These are phyloP conservation scores for Lepas anatifera DNA, from an alignment of 2,888 invertebrate species.

Conservation along the genomic window DNA sequence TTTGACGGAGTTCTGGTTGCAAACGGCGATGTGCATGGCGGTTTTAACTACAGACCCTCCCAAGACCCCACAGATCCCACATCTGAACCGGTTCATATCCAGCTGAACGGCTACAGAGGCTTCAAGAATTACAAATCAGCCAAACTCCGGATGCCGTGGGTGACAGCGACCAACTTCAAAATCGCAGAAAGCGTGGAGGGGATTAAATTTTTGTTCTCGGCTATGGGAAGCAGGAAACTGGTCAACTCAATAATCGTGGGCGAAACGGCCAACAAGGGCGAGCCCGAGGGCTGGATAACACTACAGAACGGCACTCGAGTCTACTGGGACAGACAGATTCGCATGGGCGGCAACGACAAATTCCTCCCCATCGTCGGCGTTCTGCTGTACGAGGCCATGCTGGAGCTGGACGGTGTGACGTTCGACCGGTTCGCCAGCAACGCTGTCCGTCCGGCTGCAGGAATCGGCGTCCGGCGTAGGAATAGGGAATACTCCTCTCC, in stretches of 20 bases:
- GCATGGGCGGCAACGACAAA: conserved; percentile 3
- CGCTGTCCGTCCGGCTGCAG: not conserved
- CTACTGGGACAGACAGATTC: conserved; percentile 6
- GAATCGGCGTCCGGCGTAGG: not conserved
- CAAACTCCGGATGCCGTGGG: not conserved
- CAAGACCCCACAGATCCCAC: not conserved
- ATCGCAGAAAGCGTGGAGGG: conserved; percentile 8
- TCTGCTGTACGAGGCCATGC: not conserved
- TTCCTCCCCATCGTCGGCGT: conserved; percentile 5
- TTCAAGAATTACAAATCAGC: conserved; percentile 11
- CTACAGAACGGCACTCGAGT: not conserved
- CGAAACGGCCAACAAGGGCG: conserved; percentile 8
- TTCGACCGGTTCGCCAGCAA: not conserved
- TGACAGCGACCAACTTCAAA: not conserved
- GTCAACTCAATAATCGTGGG: not conserved
- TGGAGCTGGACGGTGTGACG: not conserved
- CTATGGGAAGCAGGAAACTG: not conserved
- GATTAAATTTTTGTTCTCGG: not conserved
- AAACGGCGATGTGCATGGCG: not conserved
- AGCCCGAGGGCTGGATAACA: not conserved
- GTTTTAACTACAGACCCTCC: not conserved
- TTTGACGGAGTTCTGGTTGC: not conserved
- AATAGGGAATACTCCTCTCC: not conserved
- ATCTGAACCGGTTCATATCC: not conserved
- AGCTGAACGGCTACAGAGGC: not conserved